Conservation (phyloP, 2,888 invertebrate genomes). For the Zootermopsis nevadensis region DNA sequence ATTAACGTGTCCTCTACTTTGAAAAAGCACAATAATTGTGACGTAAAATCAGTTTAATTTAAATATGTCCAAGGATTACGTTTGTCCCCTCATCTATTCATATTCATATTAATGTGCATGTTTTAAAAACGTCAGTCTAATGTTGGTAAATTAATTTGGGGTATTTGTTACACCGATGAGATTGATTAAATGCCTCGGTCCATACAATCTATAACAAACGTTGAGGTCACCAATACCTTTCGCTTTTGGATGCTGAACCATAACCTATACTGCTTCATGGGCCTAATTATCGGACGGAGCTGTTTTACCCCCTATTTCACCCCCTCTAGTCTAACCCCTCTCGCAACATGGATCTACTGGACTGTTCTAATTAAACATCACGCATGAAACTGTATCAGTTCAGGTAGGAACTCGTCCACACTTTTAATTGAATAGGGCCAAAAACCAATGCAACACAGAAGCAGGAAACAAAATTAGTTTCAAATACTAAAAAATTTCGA, state of each 20-base stretch:
- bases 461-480: too few relatives aligned
- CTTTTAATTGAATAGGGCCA: too few relatives aligned
- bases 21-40: too few relatives aligned
- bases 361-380: not conserved
- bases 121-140: not conserved
- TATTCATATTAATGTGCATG: not conserved
- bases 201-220: not conserved
- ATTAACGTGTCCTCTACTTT: too few relatives aligned
- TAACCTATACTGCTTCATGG: not conserved
- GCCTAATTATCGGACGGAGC: not conserved
- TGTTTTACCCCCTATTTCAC: not conserved
- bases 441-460: too few relatives aligned
- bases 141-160: not conserved
- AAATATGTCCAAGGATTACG: too few relatives aligned
- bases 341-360: not conserved
- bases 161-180: not conserved
- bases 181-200: not conserved
- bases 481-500: too few relatives aligned
- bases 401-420: too few relatives aligned
- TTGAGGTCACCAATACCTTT: not conserved
- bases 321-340: not conserved
- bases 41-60: too few relatives aligned
- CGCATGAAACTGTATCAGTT: not conserved
- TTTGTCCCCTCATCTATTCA: not conserved
- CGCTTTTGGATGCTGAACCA: not conserved